Conservation (phyloP, 1,140 invertebrate species). For the Tetragonula clypearis region DNA sequence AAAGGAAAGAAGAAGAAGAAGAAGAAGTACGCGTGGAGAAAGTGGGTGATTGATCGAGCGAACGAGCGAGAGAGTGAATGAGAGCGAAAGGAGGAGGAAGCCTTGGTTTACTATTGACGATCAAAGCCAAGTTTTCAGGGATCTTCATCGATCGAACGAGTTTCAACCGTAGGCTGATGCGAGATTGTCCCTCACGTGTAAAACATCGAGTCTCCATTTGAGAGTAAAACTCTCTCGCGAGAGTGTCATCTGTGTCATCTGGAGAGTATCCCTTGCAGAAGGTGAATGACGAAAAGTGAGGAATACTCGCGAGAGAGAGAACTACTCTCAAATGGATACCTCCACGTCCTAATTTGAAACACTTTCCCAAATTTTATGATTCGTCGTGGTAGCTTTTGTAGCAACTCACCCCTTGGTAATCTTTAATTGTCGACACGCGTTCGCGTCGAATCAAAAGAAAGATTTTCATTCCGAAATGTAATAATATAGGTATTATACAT, state of each 20-base stretch:
- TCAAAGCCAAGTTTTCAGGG: neutral
- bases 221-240: too few relatives aligned
- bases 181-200: too few relatives aligned
- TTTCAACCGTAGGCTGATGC: neutral
- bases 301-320: too few relatives aligned
- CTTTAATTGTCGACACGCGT: neutral
- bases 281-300: too few relatives aligned
- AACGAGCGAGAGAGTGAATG: neutral
- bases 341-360: neutral
- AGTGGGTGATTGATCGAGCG: neutral
- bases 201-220: too few relatives aligned
- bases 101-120: slow-evolving; percentile 22
- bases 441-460: neutral
- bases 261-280: too few relatives aligned
- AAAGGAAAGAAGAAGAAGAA: too few relatives aligned
- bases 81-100: neutral
- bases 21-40: neutral
- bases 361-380: neutral
- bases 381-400: neutral
- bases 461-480: neutral
- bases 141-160: neutral
- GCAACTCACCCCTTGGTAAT: neutral
- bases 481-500: too few relatives aligned
- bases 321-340: neutral
- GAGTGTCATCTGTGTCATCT: too few relatives aligned